A percentile compares a stretch with the other conserved stretches of the same genome.
Evolutionary conservation across 2,888 invertebrate species (phyloP).

Genomic region (Cyclophora albipunctata): DNA sequence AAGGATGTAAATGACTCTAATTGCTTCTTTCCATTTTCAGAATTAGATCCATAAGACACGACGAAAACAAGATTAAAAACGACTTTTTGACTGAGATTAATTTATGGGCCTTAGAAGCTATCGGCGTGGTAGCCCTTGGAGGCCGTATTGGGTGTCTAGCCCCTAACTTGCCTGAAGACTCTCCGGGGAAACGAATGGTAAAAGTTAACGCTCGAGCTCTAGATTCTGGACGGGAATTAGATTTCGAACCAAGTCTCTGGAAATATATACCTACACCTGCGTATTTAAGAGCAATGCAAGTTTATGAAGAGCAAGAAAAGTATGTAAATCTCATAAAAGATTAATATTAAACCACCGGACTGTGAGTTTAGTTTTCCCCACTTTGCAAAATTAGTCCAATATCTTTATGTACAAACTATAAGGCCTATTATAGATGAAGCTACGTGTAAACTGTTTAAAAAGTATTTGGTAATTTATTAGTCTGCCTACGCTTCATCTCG

Average conservation of each 20-base stretch:
- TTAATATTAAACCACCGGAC: too few species aligned
- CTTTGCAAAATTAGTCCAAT: too few species aligned
- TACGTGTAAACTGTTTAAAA: too few species aligned
- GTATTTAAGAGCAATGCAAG: conserved; percentile 33
- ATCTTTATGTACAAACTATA: background rate
- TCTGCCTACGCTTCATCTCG: too few species aligned
- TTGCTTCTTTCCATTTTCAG: background rate
- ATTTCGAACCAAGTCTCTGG: conserved; percentile 39
- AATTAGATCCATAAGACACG: conserved; percentile 20
- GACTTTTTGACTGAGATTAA: conserved; percentile 61
- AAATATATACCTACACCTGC: conserved; percentile 28
- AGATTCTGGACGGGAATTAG: conserved; percentile 19
- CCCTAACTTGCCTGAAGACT: conserved; percentile 11
- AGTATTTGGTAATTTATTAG: too few species aligned
- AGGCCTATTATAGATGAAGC: too few species aligned
- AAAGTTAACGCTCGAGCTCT: background rate
- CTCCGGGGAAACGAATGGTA: conserved; percentile 10
- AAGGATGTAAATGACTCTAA: background rate
- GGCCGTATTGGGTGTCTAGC: conserved; percentile 17
- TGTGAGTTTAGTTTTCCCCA: too few species aligned
- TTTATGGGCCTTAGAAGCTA: conserved; percentile 72
- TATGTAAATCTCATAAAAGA: background rate
- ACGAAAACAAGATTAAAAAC: conserved; percentile 59
- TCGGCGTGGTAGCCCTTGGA: conserved; percentile 23
- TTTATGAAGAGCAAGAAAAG: conserved; percentile 19